Base-by-base conservation (phyloP, 92 coral and sea anemone species). In the Ricordea florida region DNA sequence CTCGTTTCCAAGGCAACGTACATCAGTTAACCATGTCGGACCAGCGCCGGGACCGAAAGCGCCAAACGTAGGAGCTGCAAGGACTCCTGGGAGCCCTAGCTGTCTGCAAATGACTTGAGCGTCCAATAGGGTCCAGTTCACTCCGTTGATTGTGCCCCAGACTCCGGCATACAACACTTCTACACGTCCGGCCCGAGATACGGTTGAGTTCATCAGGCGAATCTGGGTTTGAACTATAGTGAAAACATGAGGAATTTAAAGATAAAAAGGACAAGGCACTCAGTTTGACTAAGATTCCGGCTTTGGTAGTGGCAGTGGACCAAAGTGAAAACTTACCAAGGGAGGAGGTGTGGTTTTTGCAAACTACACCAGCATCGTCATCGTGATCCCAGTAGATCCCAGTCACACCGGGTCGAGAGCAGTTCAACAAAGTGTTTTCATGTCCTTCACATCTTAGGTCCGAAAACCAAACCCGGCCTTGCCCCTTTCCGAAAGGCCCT, bases 381-480 rank as follows among this genome's bases (percentile, higher is more conserved):
- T 86, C 84, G 27, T 86, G 92, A 30, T 73, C 62, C 79, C 82
- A 86, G 23, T 46, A 57, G 33, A 67, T 43, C 2, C 79, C 64
- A 4, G 84, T 40, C 30, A 79, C 38, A 2, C 16, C 36, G n/a
- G 87, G 56, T 52, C 74, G 74, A 10, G 38, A 47, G 37, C 92
- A 86, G 10, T 69, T 38, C 84, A 66, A 80, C 4, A 81, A 47
- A 28, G 66, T 28, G 3, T 80, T n/a, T 62, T 86, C 92, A 9
- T 67, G 66, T 25, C 92, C 92, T 38, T 81, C 22, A 22, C 92
- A 86, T 4, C 66, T 48, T 8, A 86, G 59, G 45, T 76, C 84
- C 30, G 83, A 72, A 17, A 86, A 52, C 92, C 92, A 86, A n/a
- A 81, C 71, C 13, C 84, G 87, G 1, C 92, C 92, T 5, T 49